A percentile compares a stretch with the other conserved stretches of the same genome.
These are phyloP conservation scores for Anarsia innoxiella DNA, from an alignment of 2,888 invertebrate species.

Conservation along the genomic window DNA sequence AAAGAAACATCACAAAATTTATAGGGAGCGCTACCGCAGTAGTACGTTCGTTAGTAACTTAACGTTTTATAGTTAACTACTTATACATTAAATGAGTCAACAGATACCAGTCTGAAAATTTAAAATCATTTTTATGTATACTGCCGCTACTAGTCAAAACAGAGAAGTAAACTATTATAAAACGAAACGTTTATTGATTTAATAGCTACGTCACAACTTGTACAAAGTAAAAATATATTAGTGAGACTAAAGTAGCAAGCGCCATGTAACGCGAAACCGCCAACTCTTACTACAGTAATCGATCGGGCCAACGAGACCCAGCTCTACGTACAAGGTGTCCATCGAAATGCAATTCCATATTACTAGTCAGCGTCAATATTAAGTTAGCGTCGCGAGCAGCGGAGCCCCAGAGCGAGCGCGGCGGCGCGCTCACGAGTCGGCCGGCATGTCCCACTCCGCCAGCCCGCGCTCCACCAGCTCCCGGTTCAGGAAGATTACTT, in stretches of 20 bases:
- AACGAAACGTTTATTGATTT: conserved; percentile 48
- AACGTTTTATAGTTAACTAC: conserved; percentile 24
- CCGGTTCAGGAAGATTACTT: conserved; percentile 89
- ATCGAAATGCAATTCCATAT: conserved; percentile 57
- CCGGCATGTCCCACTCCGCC: conserved; percentile 81
- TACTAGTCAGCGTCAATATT: conserved; percentile 45
- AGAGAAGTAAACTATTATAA: conserved; percentile 28
- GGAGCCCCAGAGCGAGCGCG: conserved; percentile 13
- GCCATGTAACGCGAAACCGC: conserved; percentile 25
- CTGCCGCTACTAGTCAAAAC: conserved; percentile 20
- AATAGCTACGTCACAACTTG: conserved; percentile 46
- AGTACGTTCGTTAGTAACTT: conserved; percentile 16
- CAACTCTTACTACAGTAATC: conserved; percentile 20
- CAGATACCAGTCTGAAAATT: conserved; percentile 21
- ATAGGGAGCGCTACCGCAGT: conserved; percentile 12
- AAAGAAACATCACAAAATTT: conserved; percentile 18
- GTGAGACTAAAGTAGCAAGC: conserved; percentile 27
- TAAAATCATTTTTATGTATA: conserved; percentile 15
- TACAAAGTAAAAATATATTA: conserved; percentile 31
- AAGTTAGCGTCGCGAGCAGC: conserved; percentile 20
- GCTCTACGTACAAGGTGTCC: conserved; percentile 40
- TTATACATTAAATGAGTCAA: conserved; percentile 18
- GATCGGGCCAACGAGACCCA: conserved; percentile 19
- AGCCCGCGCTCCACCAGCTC: conserved; percentile 89
- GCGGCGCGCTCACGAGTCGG: conserved; percentile 52